Conservation (phyloP, 2,797 vertebrate species). For the Lithobates sylvaticus region DNA sequence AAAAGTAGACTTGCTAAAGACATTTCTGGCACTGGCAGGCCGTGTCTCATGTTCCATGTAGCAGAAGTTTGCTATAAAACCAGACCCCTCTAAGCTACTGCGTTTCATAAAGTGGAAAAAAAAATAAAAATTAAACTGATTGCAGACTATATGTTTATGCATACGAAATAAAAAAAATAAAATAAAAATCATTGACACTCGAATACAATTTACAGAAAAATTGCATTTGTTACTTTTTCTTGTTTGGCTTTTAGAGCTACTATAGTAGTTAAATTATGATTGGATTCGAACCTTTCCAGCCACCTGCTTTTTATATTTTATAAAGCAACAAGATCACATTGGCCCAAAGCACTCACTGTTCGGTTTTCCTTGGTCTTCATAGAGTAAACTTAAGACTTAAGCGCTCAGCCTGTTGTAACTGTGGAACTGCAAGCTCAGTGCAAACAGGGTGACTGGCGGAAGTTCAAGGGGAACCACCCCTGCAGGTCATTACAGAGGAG, state of each 20-base stretch:
- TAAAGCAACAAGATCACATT: not conserved
- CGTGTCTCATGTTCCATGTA: constrained; percentile 18
- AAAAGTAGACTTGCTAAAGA: constrained; percentile 12
- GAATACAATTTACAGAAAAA: not conserved
- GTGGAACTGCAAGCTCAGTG: not conserved
- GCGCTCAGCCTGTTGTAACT: not conserved
- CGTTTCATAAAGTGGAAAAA: not conserved
- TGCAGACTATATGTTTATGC: not conserved
- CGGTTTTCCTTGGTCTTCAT: not conserved
- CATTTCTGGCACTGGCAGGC: constrained; percentile 10
- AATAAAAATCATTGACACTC: too few relatives aligned
- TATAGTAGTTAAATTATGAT: not conserved
- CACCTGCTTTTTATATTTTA: not conserved
- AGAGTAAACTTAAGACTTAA: not conserved
- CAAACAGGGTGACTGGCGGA: too few relatives aligned
- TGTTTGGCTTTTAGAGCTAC: not conserved
- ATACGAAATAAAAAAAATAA: not conserved
- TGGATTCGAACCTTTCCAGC: not conserved
- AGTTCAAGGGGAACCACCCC: too few relatives aligned
- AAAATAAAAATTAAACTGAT: not conserved
- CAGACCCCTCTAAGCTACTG: not conserved
- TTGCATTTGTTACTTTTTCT: not conserved
- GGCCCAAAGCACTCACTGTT: not conserved
- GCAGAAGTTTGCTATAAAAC: constrained; percentile 14
- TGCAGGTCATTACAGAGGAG: too few relatives aligned